These are phyloP conservation scores for Spermophilus dauricus DNA, from an alignment of 2,113 vertebrate species.

Conservation along the genomic window DNA sequence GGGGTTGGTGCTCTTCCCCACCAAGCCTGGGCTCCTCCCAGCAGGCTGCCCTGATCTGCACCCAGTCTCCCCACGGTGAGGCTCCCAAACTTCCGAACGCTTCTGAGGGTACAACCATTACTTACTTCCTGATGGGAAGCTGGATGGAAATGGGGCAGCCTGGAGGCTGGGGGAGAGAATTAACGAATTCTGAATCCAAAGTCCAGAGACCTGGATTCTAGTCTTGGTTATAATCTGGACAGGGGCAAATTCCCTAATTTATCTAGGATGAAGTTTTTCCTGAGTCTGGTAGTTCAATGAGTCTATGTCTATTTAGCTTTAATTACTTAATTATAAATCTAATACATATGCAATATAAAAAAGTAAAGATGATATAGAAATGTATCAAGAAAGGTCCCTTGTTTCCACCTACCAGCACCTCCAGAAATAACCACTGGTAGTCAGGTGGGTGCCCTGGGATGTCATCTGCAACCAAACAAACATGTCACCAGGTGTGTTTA, in stretches of 20 bases:
- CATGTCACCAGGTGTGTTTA: background rate
- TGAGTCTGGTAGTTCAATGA: constrained; percentile 40
- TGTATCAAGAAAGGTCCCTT: background rate
- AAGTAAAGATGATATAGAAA: background rate
- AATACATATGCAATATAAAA: background rate
- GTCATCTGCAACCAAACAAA: background rate
- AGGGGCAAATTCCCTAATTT: background rate
- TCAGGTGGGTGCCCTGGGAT: background rate
- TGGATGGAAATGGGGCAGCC: background rate
- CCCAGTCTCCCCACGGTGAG: background rate
- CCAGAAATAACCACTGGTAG: background rate
- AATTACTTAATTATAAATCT: background rate
- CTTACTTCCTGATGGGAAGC: background rate
- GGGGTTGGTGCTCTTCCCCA: background rate
- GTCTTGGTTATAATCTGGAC: background rate
- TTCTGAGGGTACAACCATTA: background rate
- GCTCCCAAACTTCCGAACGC: background rate
- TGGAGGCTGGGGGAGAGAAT: too few relatives aligned
- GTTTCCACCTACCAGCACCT: background rate
- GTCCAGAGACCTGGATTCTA: background rate
- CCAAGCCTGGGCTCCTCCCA: background rate
- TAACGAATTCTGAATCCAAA: background rate
- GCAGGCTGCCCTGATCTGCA: background rate
- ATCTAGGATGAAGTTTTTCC: constrained; percentile 32
- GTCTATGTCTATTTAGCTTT: background rate